Base-by-base conservation (phyloP, 2,113 vertebrate species). In the Pygathrix nemaeus region DNA sequence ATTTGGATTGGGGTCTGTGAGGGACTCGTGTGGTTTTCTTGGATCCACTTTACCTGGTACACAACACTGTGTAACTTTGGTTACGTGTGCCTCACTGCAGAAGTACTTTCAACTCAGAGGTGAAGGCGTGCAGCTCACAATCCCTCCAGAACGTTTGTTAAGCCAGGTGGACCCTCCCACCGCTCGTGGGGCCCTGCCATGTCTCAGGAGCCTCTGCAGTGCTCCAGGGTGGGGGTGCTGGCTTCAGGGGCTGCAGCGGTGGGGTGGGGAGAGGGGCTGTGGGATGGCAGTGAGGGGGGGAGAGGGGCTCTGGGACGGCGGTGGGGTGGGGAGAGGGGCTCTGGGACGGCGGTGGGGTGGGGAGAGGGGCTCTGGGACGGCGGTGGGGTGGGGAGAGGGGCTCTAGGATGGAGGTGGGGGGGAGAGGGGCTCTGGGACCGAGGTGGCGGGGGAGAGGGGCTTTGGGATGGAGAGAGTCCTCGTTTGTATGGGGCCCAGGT, bases 231-330 rank as follows among this genome's bases (percentile, higher is more conserved):
- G 11, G 48, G 40, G n/a, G 18, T 16, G 35, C 48, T 91, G 13
- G 7, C 8, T 30, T 9, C 14, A 52, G n/a, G 40, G 23, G 13
- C 6, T 1, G 11, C 38, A 13, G 38, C 32, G 4, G 1, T 8
- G n/a, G 8, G 35, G n/a, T 43, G 8, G 8, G 38, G 57, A 27
- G 1, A 3, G 20, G 40, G 23, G 3, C 40, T 13, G 75, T 5
- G 8, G 25, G 38, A 48, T 10, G 45, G 35, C 27, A 4, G 0
- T 2, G 40, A 3, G 21, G 35, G 17, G 6, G 9, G 38, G 52
- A 23, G 1, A 5, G 23, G 38, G 20, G 3, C 40, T 13, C 80
- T 6, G 8, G 25, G 38, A 52, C 30, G 76, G 57, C 27, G 6
- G 0, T 8, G 23, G 7, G 32, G 40, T 38, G 4, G 9, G 38